These are phyloP conservation scores for Monopterus albus DNA, from an alignment of 2,113 vertebrate genomes.

Conservation along the genomic window DNA sequence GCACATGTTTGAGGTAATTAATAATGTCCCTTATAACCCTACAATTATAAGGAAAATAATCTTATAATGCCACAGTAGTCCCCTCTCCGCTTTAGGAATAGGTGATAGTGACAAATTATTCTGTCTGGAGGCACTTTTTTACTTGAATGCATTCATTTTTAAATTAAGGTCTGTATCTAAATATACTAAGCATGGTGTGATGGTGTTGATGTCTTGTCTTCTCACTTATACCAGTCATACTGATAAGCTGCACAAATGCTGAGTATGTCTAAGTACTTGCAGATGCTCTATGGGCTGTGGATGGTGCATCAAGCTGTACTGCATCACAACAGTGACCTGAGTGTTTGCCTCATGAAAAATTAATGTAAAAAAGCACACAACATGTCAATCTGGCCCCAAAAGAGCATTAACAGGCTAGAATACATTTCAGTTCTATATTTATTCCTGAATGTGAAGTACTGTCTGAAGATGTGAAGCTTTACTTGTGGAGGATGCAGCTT, in stretches of 20 bases:
- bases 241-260: constrained; percentile 4
- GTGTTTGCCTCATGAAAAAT: constrained; percentile 51
- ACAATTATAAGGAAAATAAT: too few relatives aligned
- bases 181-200: background rate
- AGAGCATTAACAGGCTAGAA: background rate
- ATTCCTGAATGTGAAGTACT: background rate
- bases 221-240: too few relatives aligned
- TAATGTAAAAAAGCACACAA: constrained; percentile 33
- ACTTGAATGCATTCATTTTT: constrained; percentile 14
- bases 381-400: constrained; percentile 17
- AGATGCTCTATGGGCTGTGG: too few relatives aligned
- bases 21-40: too few relatives aligned
- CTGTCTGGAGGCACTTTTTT: background rate
- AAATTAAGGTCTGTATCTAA: constrained; percentile 4
- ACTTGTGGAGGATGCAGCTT: too few relatives aligned
- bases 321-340: constrained; percentile 24
- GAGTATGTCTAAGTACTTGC: too few relatives aligned
- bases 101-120: background rate
- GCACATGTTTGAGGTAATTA: too few relatives aligned
- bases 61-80: too few relatives aligned
- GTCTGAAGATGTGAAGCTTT: too few relatives aligned
- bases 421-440: background rate
- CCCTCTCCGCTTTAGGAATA: background rate
- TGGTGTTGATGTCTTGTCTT: background rate
- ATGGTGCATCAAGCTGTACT: too few relatives aligned